Percentiles rank a stretch among this genome's conserved stretches.
phyloP scores from a whole-genome alignment of 2,797 vertebrate genomes.

The Arctocebus calabarensis region DNA sequence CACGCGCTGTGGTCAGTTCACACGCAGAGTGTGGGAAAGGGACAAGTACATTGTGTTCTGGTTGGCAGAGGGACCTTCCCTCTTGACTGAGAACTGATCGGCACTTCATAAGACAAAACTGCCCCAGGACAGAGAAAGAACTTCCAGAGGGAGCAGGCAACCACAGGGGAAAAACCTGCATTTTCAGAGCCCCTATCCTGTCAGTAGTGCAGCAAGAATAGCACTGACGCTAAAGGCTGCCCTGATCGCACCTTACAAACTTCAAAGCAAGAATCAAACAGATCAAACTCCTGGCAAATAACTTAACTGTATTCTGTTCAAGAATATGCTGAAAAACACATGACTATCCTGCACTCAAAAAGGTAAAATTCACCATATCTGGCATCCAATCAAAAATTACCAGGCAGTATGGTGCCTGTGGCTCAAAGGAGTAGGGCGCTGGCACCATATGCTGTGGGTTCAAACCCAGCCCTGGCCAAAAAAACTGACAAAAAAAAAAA shows the following conservation, averaged over 20 bases:
- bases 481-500: too few relatives aligned
- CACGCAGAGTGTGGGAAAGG: rapidly evolving
- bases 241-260: neutral
- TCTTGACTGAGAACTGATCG: neutral
- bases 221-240: neutral
- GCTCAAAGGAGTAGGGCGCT: too few relatives aligned
- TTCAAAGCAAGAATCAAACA: neutral
- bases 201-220: neutral
- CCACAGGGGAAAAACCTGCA: neutral
- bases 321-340: neutral
- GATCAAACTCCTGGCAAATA: neutral
- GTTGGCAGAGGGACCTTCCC: neutral
- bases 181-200: too few relatives aligned
- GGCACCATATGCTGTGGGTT: too few relatives aligned
- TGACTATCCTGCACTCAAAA: neutral
- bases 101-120: rapidly evolving
- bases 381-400: neutral
- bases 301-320: neutral
- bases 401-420: neutral
- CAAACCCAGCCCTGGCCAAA: too few relatives aligned
- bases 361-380: neutral
- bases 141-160: neutral
- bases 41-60: too few relatives aligned
- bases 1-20: too few relatives aligned
- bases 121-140: neutral